Conservation (phyloP, 2,797 vertebrate species). For the Sphenopsis melanotis region DNA sequence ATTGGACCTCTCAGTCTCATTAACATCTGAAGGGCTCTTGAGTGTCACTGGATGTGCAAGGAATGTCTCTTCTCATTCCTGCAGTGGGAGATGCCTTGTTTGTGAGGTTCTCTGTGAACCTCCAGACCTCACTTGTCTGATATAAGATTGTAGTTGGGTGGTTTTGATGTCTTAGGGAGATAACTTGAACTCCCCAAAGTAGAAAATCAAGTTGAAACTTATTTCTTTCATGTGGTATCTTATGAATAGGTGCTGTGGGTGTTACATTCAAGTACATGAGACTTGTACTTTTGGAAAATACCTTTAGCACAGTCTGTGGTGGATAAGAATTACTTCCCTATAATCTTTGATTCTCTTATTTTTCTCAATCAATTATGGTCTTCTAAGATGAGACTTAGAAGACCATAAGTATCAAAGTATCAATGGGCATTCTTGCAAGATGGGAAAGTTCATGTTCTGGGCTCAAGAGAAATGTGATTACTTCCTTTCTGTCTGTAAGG, state of each 20-base stretch:
- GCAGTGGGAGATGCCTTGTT: neutral
- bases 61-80: neutral
- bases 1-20: neutral
- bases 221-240: constrained; percentile 50
- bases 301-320: constrained; percentile 28
- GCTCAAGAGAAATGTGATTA: neutral
- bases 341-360: neutral
- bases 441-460: neutral
- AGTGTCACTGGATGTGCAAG: neutral
- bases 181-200: neutral
- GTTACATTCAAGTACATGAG: neutral
- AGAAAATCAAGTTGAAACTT: constrained; percentile 53
- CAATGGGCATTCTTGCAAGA: neutral
- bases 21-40: neutral
- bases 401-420: too few relatives aligned
- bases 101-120: neutral
- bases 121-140: neutral
- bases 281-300: constrained; percentile 1
- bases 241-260: neutral
- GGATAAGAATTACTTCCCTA: neutral
- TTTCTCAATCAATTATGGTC: neutral
- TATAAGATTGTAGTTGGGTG: neutral
- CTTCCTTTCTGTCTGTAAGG: neutral
- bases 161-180: constrained; percentile 36
- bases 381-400: neutral